Evolutionary conservation across 2,113 vertebrate genomes (phyloP).

Genomic region (Pygoscelis adeliae): DNA sequence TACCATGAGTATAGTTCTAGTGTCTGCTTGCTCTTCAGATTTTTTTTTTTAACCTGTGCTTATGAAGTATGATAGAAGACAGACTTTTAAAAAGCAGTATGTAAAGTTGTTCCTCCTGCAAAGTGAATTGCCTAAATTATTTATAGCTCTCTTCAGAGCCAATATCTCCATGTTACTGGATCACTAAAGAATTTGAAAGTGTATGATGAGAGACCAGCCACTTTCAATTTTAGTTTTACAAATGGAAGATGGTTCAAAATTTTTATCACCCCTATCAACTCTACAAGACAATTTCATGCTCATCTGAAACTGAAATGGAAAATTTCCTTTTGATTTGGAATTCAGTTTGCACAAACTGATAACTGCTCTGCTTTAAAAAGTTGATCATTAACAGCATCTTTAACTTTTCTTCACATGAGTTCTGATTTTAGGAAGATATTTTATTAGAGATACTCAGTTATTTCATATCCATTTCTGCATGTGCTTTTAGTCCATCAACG

Average conservation of each 20-base stretch:
- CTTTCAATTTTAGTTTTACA: neutral
- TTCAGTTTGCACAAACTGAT: neutral
- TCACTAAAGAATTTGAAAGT: neutral
- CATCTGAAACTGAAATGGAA: neutral
- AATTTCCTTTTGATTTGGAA: neutral
- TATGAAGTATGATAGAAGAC: neutral
- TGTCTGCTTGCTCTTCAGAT: neutral
- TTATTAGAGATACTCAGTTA: neutral
- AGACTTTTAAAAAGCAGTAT: neutral
- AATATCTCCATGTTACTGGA: neutral
- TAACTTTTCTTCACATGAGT: neutral
- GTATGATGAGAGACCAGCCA: neutral
- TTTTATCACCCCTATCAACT: neutral
- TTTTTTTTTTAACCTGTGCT: neutral
- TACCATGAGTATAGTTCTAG: neutral
- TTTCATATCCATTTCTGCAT: neutral
- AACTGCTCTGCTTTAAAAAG: neutral
- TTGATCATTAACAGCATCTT: neutral
- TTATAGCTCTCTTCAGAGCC: neutral
- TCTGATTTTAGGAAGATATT: neutral
- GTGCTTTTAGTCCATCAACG: neutral
- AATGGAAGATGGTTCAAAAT: neutral
- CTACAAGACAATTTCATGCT: neutral
- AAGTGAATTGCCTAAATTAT: neutral
- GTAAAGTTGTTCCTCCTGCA: neutral